Percentiles rank a stretch among this genome's conserved stretches.
These are phyloP conservation scores for Percopsis omiscomaycus DNA, from an alignment of 2,797 vertebrate species.

Conservation along the genomic window DNA sequence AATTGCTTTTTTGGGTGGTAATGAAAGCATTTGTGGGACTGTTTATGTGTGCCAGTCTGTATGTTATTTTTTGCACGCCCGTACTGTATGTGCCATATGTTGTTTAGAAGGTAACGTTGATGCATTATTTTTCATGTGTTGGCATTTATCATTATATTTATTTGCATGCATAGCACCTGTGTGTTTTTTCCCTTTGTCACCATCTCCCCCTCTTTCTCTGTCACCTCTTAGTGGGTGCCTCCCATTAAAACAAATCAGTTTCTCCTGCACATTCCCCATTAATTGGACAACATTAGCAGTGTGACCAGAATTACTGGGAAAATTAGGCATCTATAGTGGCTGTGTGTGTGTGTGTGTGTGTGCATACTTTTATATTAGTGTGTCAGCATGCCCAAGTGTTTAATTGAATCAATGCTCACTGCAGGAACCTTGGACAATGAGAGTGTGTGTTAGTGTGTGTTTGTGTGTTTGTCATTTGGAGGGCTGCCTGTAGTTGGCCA, in stretches of 20 bases:
- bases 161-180: conserved; percentile 16
- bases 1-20: conserved; percentile 19
- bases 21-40: conserved; percentile 33
- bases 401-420: conserved; percentile 56
- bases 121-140: conserved; percentile 4
- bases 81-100: conserved; percentile 13
- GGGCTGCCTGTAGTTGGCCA: conserved; percentile 27
- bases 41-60: conserved; percentile 45
- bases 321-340: not conserved
- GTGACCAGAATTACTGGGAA: conserved; percentile 21
- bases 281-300: conserved; percentile 10
- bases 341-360: conserved; percentile 7
- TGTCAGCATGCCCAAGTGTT: conserved; percentile 33
- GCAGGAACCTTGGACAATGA: conserved; percentile 25
- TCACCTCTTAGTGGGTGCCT: conserved; percentile 6
- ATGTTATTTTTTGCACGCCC: conserved; percentile 39
- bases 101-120: no score
- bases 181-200: conserved; percentile 28
- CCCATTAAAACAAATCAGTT: conserved; percentile 34
- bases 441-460: conserved; percentile 21
- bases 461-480: conserved; percentile 47
- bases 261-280: conserved; percentile 7
- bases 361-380: conserved; percentile 25
- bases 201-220: conserved; percentile 4
- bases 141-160: conserved; percentile 1